Evolutionary conservation across 2,888 invertebrate genomes (phyloP).

Genomic region (Boloria euphrosyne): DNA sequence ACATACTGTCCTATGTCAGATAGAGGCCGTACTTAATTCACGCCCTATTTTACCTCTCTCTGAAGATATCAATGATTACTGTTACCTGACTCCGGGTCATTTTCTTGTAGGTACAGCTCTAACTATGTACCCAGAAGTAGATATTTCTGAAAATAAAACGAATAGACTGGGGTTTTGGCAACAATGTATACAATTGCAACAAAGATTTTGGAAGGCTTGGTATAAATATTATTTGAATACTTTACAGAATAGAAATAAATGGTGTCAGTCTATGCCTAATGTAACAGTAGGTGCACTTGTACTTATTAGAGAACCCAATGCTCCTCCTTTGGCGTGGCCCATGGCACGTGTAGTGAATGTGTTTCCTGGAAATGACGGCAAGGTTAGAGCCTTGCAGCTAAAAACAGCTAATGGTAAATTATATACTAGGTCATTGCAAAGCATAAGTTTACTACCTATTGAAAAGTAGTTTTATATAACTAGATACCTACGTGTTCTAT

Average conservation of each 20-base stretch:
- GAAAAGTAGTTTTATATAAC: too few relatives aligned
- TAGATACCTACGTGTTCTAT: too few relatives aligned
- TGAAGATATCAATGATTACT: slow-evolving; percentile 20
- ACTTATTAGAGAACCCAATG: slow-evolving; percentile 22
- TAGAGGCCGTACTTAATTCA: slow-evolving; percentile 36
- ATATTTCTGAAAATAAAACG: slow-evolving; percentile 9
- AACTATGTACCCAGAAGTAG: too few relatives aligned
- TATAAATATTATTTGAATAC: slow-evolving; percentile 27
- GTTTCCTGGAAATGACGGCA: slow-evolving; percentile 32
- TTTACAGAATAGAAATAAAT: slow-evolving; percentile 30
- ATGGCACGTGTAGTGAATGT: slow-evolving; percentile 18
- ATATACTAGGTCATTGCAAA: too few relatives aligned
- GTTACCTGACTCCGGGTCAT: slow-evolving; percentile 16
- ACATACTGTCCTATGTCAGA: slow-evolving; percentile 33
- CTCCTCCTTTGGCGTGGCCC: slow-evolving; percentile 12
- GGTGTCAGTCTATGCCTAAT: slow-evolving; percentile 24
- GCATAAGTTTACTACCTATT: too few relatives aligned
- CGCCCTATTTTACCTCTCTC: slow-evolving; percentile 30
- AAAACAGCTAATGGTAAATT: background rate
- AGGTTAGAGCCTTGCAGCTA: slow-evolving; percentile 13
- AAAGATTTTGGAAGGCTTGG: slow-evolving; percentile 34
- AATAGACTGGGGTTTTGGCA: slow-evolving; percentile 12
- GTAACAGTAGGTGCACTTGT: slow-evolving; percentile 30
- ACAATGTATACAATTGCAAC: slow-evolving; percentile 20
- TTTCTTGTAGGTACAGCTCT: too few relatives aligned